Evolutionary conservation across 2,113 vertebrate species (phyloP), one percentile per base, ranked within the genome.

Genomic region (Arvicanthis niloticus): DNA sequence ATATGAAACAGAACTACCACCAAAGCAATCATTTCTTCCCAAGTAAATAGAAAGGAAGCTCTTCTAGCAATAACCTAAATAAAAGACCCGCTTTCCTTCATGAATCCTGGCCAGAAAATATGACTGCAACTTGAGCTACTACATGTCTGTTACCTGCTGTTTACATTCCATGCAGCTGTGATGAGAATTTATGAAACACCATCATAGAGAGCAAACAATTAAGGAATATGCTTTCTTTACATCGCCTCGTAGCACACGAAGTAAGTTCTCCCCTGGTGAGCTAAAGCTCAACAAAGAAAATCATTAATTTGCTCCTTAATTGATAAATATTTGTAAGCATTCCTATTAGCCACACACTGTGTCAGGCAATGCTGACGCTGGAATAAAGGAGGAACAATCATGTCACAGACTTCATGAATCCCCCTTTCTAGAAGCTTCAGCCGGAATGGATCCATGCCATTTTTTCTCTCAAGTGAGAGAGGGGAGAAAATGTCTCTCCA

Each of bases 271-370:
- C 56, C 24, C 56, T 19, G 34, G 7, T 92, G 58, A 93, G 78
- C 84, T 53, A 45, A 6, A 48, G 42, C 13, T 31, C 77, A 48
- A 53, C 53, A 90, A 76, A 85, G 11, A 94, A 87, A 89, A 5
- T 68, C 77, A 89, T 75, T 75, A 51, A 78, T 93, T 80, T 12
- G 11, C 84, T 91, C 80, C 40, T 95, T 70, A 94, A 87, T 91
- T 77, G 34, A 82, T 81, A 93, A 82, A 81, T 91, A 89, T 88
- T 80, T 89, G 7, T 93, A 92, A 96, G 72, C 7, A 67, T 84
- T 89, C 29, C 37, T 88, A 56, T n/a, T 58, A 85, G 40, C 45
- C 88, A 85, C 16, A 80, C 40, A 81, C 48, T 67, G 15, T 48
- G 88, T 22, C 56, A 88, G 7, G 21, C 22, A 67, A 24, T 21